phyloP scores from a whole-genome alignment of 2,797 vertebrate genomes.

The Amazonetta brasiliensis region DNA sequence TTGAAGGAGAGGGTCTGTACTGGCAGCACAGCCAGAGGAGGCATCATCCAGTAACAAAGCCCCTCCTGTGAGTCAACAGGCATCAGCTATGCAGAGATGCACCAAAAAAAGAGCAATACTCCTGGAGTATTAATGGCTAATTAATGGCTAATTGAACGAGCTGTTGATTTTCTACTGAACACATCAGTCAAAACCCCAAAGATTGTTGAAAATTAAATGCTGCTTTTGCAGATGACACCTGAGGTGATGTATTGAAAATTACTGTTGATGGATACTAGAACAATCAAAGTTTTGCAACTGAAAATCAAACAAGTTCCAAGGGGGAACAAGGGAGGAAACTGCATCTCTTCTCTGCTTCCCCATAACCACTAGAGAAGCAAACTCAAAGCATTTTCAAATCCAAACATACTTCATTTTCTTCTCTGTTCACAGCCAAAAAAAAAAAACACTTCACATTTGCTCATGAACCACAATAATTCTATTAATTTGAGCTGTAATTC shows the following conservation, averaged over 20 bases:
- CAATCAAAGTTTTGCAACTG: not conserved
- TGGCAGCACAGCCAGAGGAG: not conserved
- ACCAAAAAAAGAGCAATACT: fast-evolving
- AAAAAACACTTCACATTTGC: not conserved
- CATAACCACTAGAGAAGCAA: not conserved
- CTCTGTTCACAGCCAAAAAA: not conserved
- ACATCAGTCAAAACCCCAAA: not conserved
- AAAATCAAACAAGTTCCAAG: not conserved
- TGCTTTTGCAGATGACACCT: not conserved
- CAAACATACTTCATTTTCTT: not conserved
- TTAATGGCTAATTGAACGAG: not conserved
- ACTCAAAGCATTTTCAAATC: not conserved
- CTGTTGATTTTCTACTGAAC: not conserved
- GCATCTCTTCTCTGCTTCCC: not conserved
- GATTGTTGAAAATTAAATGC: not conserved
- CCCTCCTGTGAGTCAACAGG: not conserved
- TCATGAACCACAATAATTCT: not conserved
- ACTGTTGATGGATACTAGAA: not conserved
- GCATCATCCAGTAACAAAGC: not conserved
- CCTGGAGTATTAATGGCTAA: not conserved
- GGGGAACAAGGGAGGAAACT: not conserved
- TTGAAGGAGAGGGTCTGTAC: not conserved
- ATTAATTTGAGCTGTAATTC: not conserved
- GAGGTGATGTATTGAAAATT: not conserved
- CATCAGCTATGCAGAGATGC: not conserved